Percentiles rank a stretch among this genome's conserved stretches.
phyloP scores from a whole-genome alignment of 2,113 vertebrate species.

The Ranitomeya imitator region DNA sequence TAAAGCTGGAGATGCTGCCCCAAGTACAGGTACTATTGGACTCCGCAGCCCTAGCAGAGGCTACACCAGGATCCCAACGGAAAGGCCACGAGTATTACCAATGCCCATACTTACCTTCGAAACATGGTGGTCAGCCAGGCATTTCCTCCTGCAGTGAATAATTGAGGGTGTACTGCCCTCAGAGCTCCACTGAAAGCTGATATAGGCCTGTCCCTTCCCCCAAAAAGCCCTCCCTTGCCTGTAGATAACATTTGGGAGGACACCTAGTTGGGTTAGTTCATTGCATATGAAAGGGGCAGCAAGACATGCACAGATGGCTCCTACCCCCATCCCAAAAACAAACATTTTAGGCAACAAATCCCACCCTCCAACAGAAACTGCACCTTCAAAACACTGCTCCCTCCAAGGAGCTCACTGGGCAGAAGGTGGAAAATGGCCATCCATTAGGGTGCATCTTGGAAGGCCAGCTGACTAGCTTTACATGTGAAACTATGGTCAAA shows the following conservation, averaged over 20 bases:
- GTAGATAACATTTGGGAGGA: slow-evolving; percentile 38
- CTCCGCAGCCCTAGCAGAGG: not conserved
- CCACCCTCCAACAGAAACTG: not conserved
- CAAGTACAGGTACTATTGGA: no score
- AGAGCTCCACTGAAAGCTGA: not conserved
- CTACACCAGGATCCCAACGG: not conserved
- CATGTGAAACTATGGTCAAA: no score
- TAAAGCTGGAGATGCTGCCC: no score
- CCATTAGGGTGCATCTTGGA: no score
- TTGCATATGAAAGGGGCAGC: slow-evolving; percentile 47
- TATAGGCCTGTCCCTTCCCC: slow-evolving; percentile 18
- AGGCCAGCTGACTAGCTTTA: no score
- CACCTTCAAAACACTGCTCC: not conserved
- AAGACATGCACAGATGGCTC: slow-evolving; percentile 50
- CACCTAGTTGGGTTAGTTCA: slow-evolving; percentile 11
- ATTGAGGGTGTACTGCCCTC: not conserved
- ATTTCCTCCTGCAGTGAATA: slow-evolving; percentile 8
- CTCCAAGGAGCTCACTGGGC: no score
- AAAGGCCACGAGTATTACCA: not conserved
- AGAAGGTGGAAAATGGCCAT: no score
- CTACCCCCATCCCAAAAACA: slow-evolving; percentile 21
- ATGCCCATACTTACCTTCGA: not conserved
- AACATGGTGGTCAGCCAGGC: not conserved
- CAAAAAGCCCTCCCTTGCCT: not conserved
- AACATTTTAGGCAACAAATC: not conserved